Percentiles rank a stretch among this genome's conserved stretches.
phyloP scores from a whole-genome alignment of 2,888 invertebrate genomes.

The Frankliniella intonsa region DNA sequence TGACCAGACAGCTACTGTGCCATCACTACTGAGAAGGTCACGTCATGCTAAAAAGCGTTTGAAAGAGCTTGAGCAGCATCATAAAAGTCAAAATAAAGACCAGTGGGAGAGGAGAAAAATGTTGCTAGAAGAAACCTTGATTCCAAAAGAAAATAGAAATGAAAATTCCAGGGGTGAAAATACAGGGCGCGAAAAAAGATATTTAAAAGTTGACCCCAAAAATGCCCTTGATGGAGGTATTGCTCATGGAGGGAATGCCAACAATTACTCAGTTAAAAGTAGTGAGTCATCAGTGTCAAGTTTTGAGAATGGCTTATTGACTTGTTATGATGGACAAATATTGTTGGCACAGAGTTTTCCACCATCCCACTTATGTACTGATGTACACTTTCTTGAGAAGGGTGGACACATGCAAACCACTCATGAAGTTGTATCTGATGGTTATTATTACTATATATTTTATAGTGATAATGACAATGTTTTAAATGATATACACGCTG shows the following conservation, averaged over 20 bases:
- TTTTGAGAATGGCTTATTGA: constrained; percentile 70
- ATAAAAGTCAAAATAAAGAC: neutral
- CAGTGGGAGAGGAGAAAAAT: neutral
- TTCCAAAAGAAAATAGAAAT: neutral
- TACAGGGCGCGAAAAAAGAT: constrained; percentile 32
- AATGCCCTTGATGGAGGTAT: constrained; percentile 64
- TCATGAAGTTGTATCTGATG: constrained; percentile 68
- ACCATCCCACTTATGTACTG: constrained; percentile 62
- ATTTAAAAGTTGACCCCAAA: constrained; percentile 31
- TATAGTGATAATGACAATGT: constrained; percentile 80
- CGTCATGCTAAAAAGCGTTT: neutral
- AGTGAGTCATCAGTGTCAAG: constrained; percentile 71
- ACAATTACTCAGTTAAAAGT: constrained; percentile 36
- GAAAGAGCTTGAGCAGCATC: neutral
- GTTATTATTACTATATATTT: constrained; percentile 85
- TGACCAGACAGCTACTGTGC: neutral
- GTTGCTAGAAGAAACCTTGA: neutral
- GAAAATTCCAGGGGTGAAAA: neutral
- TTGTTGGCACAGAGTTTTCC: constrained; percentile 67
- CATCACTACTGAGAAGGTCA: neutral
- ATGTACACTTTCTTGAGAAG: constrained; percentile 61
- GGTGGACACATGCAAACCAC: constrained; percentile 63
- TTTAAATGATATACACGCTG: constrained; percentile 73
- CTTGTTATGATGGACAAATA: constrained; percentile 71
- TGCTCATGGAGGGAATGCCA: constrained; percentile 67